Base-by-base conservation (phyloP, 2,113 vertebrate genomes). In the Rhombomys opimus region DNA sequence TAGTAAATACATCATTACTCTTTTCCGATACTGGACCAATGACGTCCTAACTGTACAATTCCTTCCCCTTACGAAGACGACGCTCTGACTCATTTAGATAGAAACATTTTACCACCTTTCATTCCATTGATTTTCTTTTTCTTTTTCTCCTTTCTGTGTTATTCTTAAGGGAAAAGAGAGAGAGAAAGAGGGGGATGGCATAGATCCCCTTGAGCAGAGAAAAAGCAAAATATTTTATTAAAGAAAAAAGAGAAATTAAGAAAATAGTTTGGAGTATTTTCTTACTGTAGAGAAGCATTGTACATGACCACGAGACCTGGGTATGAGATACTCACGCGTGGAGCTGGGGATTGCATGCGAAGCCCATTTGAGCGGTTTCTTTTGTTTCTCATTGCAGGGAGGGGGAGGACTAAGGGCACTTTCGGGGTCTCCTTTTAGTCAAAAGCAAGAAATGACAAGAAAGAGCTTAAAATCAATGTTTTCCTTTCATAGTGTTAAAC, bases 221-320 rank as follows among this genome's bases (percentile, higher is more conserved):
- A 98, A 98, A 98, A 97, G 97, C 95, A 95, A 97, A 97, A 98
- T 98, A 99, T 99, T 99, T 99, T 99, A 98, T 98, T 98, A 99
- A 98, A 98, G 98, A 98, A 97, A 98, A 72, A 97, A 97, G 97
- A 95, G 97, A 96, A 98, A 98, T 98, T 98, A 98, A 99, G 98
- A 98, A 98, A 99, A 98, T 98, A 98, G 98, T 99, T 99, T 98
- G 98, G 98, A 98, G 98, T 99, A 99, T 99, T 99, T 99, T 99
- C 99, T 99, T 99, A 99, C 98, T 98, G 98, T 98, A 98, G 98
- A 98, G 98, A 98, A 98, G 98, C 98, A 98, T 98, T 99, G 98
- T 98, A 99, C 98, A 98, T 96, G 96, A 96, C 97, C 97, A 97
- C 98, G 96, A 98, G 97, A 97, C 97, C 97, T 97, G 99, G 98